Evolutionary conservation across 2,888 invertebrate genomes (phyloP).

Genomic region (Neoscelio sp.): DNA sequence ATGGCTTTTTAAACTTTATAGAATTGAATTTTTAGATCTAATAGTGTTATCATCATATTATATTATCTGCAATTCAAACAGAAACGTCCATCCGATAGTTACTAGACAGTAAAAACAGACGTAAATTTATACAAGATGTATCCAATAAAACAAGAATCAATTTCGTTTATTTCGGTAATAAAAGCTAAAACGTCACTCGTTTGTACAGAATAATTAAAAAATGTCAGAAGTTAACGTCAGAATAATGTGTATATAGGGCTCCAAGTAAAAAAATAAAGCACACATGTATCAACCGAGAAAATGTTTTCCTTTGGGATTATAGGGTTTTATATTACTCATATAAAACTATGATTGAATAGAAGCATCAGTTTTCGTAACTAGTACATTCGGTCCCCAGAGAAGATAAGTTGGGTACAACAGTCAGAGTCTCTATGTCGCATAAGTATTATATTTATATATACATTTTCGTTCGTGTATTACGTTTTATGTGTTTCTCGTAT

Average conservation of each 20-base stretch:
- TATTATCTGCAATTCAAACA: too few relatives aligned
- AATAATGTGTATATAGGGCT: slow-evolving; percentile 11
- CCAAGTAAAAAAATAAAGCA: slow-evolving; percentile 10
- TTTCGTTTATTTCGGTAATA: not conserved
- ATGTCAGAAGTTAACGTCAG: slow-evolving; percentile 6
- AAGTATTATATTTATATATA: slow-evolving; percentile 19
- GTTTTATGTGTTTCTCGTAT: not conserved
- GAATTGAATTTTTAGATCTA: too few relatives aligned
- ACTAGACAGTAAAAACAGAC: not conserved
- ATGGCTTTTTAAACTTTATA: too few relatives aligned
- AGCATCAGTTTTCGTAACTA: slow-evolving; percentile 26
- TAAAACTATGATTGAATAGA: slow-evolving; percentile 36
- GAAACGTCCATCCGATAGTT: too few relatives aligned
- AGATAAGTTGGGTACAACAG: slow-evolving; percentile 14
- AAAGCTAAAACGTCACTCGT: not conserved
- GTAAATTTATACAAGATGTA: not conserved
- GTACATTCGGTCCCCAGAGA: slow-evolving; percentile 16
- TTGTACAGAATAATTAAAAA: slow-evolving; percentile 12
- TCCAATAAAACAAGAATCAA: not conserved
- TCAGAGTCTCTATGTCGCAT: slow-evolving; percentile 1
- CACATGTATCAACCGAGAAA: slow-evolving; percentile 2
- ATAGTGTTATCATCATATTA: too few relatives aligned
- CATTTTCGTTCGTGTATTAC: slow-evolving; percentile 1
- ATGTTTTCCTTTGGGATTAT: slow-evolving; percentile 15
- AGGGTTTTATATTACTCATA: slow-evolving; percentile 10